Percentiles rank a stretch among this genome's conserved stretches.
Conservation (phyloP, 2,113 vertebrate genomes). For the Bos javanicus region DNA sequence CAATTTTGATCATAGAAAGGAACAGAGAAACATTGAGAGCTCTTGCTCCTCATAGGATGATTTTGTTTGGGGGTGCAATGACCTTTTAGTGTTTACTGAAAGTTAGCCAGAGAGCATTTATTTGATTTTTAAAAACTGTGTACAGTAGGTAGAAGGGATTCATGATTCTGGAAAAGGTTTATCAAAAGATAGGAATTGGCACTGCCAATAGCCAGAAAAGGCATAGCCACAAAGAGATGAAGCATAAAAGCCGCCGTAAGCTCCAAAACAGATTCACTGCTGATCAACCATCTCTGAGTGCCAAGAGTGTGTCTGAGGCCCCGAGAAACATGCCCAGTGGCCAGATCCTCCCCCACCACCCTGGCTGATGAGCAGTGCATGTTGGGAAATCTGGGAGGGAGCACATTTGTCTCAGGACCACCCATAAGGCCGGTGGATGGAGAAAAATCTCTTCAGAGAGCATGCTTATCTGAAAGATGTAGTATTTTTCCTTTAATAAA, state of each 20-base stretch:
- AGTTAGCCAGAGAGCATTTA: not conserved
- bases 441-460: not conserved
- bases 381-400: not conserved
- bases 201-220: not conserved
- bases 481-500: not conserved
- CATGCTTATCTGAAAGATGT: not conserved
- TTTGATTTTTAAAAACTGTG: not conserved
- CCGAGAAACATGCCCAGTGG: rapidly evolving
- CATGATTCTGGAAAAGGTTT: not conserved
- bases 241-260: not conserved
- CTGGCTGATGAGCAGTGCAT: not conserved
- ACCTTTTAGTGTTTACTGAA: not conserved
- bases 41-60: not conserved
- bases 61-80: not conserved
- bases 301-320: not conserved
- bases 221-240: not conserved
- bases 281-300: not conserved
- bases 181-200: not conserved
- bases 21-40: not conserved
- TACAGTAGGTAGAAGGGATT: not conserved
- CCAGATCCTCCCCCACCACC: not conserved
- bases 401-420: rapidly evolving
- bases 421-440: not conserved
- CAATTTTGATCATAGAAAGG: not conserved
- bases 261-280: not conserved